Conservation (phyloP, 2,113 vertebrate genomes). For the Esox niger region DNA sequence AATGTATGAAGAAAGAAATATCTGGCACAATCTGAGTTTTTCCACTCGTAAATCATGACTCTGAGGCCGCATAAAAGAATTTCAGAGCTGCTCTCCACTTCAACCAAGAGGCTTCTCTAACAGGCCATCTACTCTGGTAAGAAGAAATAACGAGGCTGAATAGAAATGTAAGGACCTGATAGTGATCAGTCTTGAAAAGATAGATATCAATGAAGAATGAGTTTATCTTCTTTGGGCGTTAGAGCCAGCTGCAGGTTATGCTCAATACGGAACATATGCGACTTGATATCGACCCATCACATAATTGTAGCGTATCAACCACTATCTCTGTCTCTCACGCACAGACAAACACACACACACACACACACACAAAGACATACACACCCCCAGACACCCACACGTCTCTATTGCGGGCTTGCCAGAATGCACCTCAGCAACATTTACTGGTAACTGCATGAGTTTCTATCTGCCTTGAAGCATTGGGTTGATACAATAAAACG, state of each 20-base stretch:
- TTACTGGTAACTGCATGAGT: not conserved
- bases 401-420: not conserved
- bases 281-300: slow-evolving; percentile 16
- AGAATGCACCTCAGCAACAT: not conserved
- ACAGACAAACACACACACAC: too few relatives aligned
- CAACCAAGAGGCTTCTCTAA: slow-evolving; percentile 18
- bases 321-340: too few relatives aligned
- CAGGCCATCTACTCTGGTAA: slow-evolving; percentile 45
- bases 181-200: slow-evolving; percentile 59
- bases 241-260: slow-evolving; percentile 38
- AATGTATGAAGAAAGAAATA: slow-evolving; percentile 38
- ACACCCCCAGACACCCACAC: not conserved
- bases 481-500: too few relatives aligned
- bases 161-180: slow-evolving; percentile 65
- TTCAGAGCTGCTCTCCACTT: slow-evolving; percentile 35
- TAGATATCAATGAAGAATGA: slow-evolving; percentile 57
- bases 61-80: slow-evolving; percentile 17
- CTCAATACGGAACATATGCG: slow-evolving; percentile 32
- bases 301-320: slow-evolving; percentile 4
- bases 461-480: slow-evolving; percentile 11
- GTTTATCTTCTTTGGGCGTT: slow-evolving; percentile 53
- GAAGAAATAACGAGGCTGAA: slow-evolving; percentile 47
- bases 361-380: too few relatives aligned
- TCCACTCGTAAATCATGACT: slow-evolving; percentile 32
- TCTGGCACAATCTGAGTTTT: slow-evolving; percentile 20